Conservation (phyloP, 1,140 invertebrate species). For the Ganaspis sp. region DNA sequence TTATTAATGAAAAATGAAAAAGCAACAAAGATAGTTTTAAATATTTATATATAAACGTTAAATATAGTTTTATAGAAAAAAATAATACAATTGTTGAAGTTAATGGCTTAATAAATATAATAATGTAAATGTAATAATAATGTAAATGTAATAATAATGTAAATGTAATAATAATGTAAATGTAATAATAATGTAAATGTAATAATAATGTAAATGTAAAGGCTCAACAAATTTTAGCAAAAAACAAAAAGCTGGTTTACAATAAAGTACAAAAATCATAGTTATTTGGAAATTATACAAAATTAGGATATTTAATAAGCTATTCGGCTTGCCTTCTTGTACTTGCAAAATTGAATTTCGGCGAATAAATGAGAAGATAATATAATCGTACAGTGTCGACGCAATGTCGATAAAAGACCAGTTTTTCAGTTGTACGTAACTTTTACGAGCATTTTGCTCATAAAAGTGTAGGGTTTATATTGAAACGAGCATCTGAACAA, state of each 20-base stretch:
- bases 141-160: too few species aligned
- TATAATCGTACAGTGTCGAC: background rate
- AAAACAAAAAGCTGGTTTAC: too few species aligned
- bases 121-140: too few species aligned
- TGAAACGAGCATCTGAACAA: background rate
- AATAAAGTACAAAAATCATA: background rate
- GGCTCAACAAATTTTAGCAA: too few species aligned
- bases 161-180: too few species aligned
- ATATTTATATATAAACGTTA: too few species aligned
- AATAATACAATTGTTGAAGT: too few species aligned
- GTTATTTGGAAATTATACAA: background rate
- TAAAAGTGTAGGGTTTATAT: background rate
- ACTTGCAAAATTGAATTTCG: background rate
- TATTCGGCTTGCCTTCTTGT: background rate
- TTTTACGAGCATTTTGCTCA: conserved; percentile 9
- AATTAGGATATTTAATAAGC: background rate
- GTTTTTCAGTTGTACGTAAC: background rate
- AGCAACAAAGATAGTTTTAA: too few species aligned
- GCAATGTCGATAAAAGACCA: background rate
- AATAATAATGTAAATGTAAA: background rate
- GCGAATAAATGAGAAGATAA: background rate
- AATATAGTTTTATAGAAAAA: too few species aligned
- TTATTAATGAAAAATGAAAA: too few species aligned
- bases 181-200: too few species aligned
- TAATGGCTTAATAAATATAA: too few species aligned